phyloP scores from a whole-genome alignment of 2,113 vertebrate species.

The Gymnarchus niloticus region DNA sequence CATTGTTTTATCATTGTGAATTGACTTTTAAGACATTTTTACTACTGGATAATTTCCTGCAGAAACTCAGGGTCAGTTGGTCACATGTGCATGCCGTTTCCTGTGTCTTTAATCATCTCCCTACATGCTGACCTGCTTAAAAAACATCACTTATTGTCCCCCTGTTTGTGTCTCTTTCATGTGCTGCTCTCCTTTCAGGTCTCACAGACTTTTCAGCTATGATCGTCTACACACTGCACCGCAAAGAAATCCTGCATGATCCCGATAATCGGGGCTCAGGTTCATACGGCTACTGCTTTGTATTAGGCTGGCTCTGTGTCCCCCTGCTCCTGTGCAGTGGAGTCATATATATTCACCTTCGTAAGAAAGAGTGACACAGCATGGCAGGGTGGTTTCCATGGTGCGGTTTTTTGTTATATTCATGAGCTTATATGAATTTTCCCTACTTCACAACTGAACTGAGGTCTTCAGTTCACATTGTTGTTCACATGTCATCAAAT shows the following conservation, averaged over 20 bases:
- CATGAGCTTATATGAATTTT: neutral
- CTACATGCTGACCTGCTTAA: neutral
- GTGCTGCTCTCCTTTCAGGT: slow-evolving; percentile 48
- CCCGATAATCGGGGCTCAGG: slow-evolving; percentile 48
- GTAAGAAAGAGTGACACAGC: slow-evolving; percentile 63
- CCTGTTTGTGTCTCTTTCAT: neutral
- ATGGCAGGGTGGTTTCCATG: neutral
- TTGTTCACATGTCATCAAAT: neutral
- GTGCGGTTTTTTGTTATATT: neutral
- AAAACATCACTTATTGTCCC: neutral
- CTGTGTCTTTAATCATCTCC: neutral
- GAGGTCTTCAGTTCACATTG: neutral
- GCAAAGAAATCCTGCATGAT: slow-evolving; percentile 61
- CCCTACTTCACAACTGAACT: neutral
- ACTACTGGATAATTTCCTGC: neutral
- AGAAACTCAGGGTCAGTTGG: neutral
- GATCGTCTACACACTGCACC: slow-evolving; percentile 75
- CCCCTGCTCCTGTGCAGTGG: slow-evolving; percentile 75
- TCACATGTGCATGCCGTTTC: neutral
- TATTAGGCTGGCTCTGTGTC: slow-evolving; percentile 77
- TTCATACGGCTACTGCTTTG: slow-evolving; percentile 77
- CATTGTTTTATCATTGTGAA: neutral
- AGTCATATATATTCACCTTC: slow-evolving; percentile 75
- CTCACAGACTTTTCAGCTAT: slow-evolving; percentile 65
- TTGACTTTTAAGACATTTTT: neutral